A percentile compares a stretch with the other conserved stretches of the same genome.
phyloP scores from a whole-genome alignment of 2,113 vertebrate species.

The Danionella cerebrum region DNA sequence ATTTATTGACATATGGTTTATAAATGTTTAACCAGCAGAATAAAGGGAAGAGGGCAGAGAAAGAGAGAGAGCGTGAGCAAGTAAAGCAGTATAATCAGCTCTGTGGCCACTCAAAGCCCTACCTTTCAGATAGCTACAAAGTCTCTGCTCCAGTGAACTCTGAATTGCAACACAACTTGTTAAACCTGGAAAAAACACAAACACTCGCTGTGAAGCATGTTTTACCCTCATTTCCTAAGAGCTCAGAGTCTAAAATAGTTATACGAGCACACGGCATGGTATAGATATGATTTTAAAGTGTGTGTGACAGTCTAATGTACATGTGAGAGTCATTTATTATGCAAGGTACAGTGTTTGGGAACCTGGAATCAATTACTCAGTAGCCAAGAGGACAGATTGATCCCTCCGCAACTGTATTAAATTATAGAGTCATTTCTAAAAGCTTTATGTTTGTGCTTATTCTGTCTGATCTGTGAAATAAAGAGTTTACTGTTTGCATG shows the following conservation, averaged over 20 bases:
- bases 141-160: slow-evolving; percentile 32
- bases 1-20: slow-evolving; percentile 40
- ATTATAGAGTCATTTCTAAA: not conserved
- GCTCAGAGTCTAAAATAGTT: not conserved
- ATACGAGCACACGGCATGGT: not conserved
- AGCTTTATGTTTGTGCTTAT: not conserved
- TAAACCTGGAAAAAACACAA: not conserved
- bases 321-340: not conserved
- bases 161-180: slow-evolving; percentile 26
- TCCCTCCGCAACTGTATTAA: not conserved
- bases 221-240: slow-evolving; percentile 6
- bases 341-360: slow-evolving; percentile 12
- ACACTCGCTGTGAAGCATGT: slow-evolving; percentile 2
- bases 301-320: not conserved
- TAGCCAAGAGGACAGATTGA: not conserved
- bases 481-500: not conserved
- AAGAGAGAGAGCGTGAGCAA: slow-evolving; percentile 14
- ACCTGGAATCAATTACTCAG: slow-evolving; percentile 1
- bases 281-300: not conserved
- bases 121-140: slow-evolving; percentile 22
- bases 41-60: slow-evolving; percentile 32
- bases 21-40: slow-evolving; percentile 38
- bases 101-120: slow-evolving; percentile 16
- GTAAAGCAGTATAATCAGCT: slow-evolving; percentile 1
- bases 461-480: not conserved